Base-by-base conservation (phyloP, 2,888 invertebrate species). In the Nephrocerus scutellatus region DNA sequence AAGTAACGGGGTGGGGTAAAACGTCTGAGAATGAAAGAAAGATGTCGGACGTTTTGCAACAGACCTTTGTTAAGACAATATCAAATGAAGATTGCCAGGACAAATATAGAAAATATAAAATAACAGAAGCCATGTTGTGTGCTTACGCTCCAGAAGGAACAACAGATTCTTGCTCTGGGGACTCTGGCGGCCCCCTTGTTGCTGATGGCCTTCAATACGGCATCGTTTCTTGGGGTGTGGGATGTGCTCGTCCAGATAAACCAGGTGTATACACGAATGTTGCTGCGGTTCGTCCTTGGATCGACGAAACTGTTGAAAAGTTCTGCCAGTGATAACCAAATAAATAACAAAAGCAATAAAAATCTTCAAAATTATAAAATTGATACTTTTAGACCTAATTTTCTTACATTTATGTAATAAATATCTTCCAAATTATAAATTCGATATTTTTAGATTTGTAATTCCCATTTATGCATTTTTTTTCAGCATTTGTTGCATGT, bases 131-230 rank as follows among this genome's bases (percentile, higher is more conserved):
- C 2, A 74, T 76, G 70, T 50, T 74, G 0, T 77, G 76, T 49
- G 76, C 76, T 23, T 75, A 75, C 1, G 51, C 53, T 0, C 53
- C 61, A 1, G 52, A 61, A 32, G 74, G 74, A n/a, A 72, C 70
- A 18, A 14, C 25, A 14, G 43, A 39, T 35, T 22, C 28, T 10
- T 43, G 43, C 21, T n/a, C 21, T 10, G 34, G 34, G 30, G 43
- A 43, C 19, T 43, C 43, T 6, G 43, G 43, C 13, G 34, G 42
- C 6, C 34, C 42, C 13, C 21, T 42, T 2, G 35, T 38, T 9
- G 13, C 23, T 10, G 24, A 34, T 15, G 29, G 29, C 21, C 3
- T 20, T 9, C 19, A 30, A 8, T 21, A 37, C 19, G 43, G 43
- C 5, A 13, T 43, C 16, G 36, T 42, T 2, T 42, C 42, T 9